Base-by-base conservation (phyloP, 2,113 vertebrate genomes). In the Scomber japonicus region DNA sequence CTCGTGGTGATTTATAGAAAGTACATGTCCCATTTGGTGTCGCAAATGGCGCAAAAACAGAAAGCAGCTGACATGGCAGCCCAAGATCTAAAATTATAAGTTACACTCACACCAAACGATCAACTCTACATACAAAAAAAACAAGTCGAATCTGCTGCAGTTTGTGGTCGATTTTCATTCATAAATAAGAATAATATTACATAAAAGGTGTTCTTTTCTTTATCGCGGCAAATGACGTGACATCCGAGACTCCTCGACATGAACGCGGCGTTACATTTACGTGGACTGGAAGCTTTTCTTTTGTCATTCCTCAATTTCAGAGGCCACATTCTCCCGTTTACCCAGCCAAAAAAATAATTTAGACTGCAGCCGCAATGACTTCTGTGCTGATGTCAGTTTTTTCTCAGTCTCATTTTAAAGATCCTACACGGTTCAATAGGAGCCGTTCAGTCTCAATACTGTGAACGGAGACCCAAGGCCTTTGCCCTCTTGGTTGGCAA, bases 161-260 rank as follows among this genome's bases (percentile, higher is more conserved):
- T 50, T 76, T 68, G 17, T 35, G 65, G 66, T 40, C 30, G 55
- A 62, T 51, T 82, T 80, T 74, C 81, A 76, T 76, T 83, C 78
- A 90, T 87, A 85, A 87, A 90, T 86, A 87, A 84, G 16, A 84
- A 71, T 57, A 82, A 15, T 27, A 63, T 54, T 51, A 55, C 45
- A 75, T 69, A 7, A 40, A 81, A 82, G 61, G 48, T 57, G 4
- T 68, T 54, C 27, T 40, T 40, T 9, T 8, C 35, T 21, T 21
- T 3, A 27, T 27, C 24, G 24, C 24, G 24, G 24, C 24, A 27
- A 27, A 27, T 27, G 24, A 27, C 24, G 24, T 27, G 24, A 27
- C 24, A 27, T 27, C 24, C 2, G 24, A 27, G 24, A 2, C 24
- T 27, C 24, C 24, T 27, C 24, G 24, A 27, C 24, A 27, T 27